Evolutionary conservation across 30 jellyfish, hydroid and myxozoan genomes (phyloP), one percentile per base, ranked within the genome.

Genomic region (Turritopsis dohrnii): DNA sequence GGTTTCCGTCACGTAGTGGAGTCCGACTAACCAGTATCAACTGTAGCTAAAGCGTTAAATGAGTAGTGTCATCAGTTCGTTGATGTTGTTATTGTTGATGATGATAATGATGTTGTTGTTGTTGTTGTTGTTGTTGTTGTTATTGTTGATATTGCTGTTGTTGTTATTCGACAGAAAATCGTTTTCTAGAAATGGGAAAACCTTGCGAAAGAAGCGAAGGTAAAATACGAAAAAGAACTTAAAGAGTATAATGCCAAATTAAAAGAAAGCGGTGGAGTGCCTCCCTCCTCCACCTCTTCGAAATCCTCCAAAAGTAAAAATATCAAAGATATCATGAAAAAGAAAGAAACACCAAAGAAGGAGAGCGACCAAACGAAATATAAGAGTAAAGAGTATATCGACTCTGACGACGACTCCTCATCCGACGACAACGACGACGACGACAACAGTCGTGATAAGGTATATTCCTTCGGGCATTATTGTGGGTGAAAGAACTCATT

Each of bases 311-410:
- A 54, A 18, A 72, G 74, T 21, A 82, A 87, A 21, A 83, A 79
- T 71, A 80, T 29, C 21, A 92, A 21, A 60, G 85, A 66, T 25
- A 52, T 54, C 72, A 9, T 52, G 84, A 77, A 53, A 24, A 23
- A 41, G 71, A 85, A 76, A 77, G 53, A 81, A 18, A 72, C 97
- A 27, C 88, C 96, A 16, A 26, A 22, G 1, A 82, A 82, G 65
- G 71, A 69, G 31, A 53, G 79, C 16, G 85, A 69, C 72, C 23
- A 65, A n/a, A 65, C 89, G 27, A 90, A 87, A 29, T 86, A 72
- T 89, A 92, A 92, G 85, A 92, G 97, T 65, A 92, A 92, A 88
- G 97, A 92, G 81, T 92, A 84, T 27, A 88, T 92, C 31, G 97
- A 91, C 7, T 77, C 95, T 1, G 72, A 86, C 1, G 97, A 86